These are phyloP conservation scores for Ascidia mentula DNA, from an alignment of 23 tunicate genomes.

Conservation along the genomic window DNA sequence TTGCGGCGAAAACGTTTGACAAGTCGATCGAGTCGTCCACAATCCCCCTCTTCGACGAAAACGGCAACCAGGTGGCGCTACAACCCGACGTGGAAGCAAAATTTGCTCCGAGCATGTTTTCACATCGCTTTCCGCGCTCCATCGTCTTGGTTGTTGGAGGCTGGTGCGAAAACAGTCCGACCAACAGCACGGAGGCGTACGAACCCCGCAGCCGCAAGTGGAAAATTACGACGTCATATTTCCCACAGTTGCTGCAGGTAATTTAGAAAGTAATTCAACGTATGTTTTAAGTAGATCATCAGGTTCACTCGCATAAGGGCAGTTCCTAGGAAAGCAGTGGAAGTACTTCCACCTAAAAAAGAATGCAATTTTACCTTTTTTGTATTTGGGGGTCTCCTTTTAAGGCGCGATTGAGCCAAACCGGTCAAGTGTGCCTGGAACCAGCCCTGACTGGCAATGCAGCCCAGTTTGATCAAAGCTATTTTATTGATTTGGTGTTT, in stretches of 20 bases:
- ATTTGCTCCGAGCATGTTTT: constrained; percentile 4
- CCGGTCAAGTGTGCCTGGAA: too few species aligned
- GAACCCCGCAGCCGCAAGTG: constrained; percentile 57
- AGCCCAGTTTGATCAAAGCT: too few species aligned
- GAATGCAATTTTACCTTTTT: too few species aligned
- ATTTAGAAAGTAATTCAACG: too few species aligned
- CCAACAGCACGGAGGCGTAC: constrained; percentile 54
- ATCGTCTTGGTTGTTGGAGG: constrained; percentile 85
- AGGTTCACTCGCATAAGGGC: too few species aligned
- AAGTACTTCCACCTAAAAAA: too few species aligned
- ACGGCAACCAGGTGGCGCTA: not conserved
- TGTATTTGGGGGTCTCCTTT: too few species aligned
- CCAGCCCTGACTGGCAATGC: too few species aligned
- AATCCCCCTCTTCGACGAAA: not conserved
- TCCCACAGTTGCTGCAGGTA: constrained; percentile 62
- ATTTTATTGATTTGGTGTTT: too few species aligned
- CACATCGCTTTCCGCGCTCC: constrained; percentile 48
- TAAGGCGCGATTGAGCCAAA: too few species aligned
- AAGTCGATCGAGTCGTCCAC: not conserved
- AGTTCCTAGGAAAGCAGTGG: too few species aligned
- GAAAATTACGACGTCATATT: constrained; percentile 30
- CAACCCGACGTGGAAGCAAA: not conserved
- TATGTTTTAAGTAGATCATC: too few species aligned
- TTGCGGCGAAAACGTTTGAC: not conserved
- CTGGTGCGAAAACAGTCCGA: constrained; percentile 85